Evolutionary conservation across 35 echinoderm and acorn worm species (phyloP).

Genomic region (Amphiura filiformis): DNA sequence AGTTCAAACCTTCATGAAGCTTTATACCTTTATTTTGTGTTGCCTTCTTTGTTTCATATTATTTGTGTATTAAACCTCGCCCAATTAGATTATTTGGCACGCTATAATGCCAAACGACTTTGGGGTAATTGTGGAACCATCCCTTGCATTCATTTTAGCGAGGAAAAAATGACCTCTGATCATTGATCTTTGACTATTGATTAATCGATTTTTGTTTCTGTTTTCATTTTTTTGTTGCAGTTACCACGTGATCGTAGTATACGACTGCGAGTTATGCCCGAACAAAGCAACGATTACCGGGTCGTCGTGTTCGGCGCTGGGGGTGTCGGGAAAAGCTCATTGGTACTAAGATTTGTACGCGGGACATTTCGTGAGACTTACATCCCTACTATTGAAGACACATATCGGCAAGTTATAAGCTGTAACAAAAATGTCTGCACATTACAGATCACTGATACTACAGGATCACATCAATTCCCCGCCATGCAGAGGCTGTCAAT

Average conservation of each 20-base stretch:
- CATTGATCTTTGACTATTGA: no score
- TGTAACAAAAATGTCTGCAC: constrained; percentile 99
- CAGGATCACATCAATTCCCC: constrained; percentile 96
- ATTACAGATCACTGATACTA: constrained; percentile 96
- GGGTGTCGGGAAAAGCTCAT: constrained; percentile 95
- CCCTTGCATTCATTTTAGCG: no score
- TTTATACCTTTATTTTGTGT: no score
- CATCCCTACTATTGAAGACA: constrained; percentile 98
- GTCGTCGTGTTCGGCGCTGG: constrained; percentile 97
- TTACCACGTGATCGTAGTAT: constrained; percentile 96
- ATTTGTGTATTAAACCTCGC: no score
- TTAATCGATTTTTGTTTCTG: constrained; percentile 17
- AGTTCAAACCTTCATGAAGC: no score
- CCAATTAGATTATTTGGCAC: no score
- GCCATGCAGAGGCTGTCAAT: constrained; percentile 99
- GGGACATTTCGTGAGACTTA: constrained; percentile 98
- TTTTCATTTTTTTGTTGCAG: constrained; percentile 62
- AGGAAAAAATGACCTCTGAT: not conserved
- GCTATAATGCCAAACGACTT: no score
- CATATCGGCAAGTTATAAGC: constrained; percentile 97
- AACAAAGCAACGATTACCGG: constrained; percentile 98
- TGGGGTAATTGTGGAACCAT: no score
- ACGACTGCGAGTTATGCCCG: constrained; percentile 96
- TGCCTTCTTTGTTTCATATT: no score
- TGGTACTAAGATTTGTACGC: constrained; percentile 91